Evolutionary conservation across 2,888 invertebrate species (phyloP).

Genomic region (Lamproptera curius): DNA sequence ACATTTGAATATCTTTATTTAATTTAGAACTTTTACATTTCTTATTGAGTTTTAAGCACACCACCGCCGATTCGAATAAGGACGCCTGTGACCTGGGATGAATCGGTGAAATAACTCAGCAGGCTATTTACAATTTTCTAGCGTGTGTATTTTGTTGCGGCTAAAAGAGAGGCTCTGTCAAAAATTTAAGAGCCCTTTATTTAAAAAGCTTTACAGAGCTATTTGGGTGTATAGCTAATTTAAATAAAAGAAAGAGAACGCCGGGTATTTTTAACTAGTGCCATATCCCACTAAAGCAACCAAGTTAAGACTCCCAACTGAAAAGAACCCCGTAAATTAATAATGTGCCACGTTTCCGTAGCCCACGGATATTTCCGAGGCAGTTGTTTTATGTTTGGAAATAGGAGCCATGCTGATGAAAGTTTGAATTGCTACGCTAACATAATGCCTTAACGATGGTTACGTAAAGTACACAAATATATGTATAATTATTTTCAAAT

Average conservation of each 20-base stretch:
- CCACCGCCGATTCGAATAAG: too few relatives aligned
- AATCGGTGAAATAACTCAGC: too few relatives aligned
- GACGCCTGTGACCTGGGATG: too few relatives aligned
- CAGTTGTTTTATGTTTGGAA: slow-evolving; percentile 17
- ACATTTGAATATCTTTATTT: too few relatives aligned
- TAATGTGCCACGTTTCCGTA: slow-evolving; percentile 22
- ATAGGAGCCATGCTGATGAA: slow-evolving; percentile 15
- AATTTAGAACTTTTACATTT: too few relatives aligned
- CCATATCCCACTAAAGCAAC: slow-evolving; percentile 15
- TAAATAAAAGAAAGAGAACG: slow-evolving; percentile 13
- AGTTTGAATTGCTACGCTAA: slow-evolving; percentile 11
- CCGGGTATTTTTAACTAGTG: slow-evolving; percentile 19
- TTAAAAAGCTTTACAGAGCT: neutral
- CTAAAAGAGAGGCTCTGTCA: neutral
- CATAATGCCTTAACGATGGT: neutral
- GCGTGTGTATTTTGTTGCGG: too few relatives aligned
- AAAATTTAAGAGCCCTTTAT: neutral
- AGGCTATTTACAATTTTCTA: too few relatives aligned
- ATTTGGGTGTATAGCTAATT: slow-evolving; percentile 12
- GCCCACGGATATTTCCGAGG: slow-evolving; percentile 11
- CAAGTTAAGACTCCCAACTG: slow-evolving; percentile 16
- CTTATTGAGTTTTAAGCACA: too few relatives aligned
- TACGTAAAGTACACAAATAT: too few relatives aligned
- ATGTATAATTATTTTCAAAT: too few relatives aligned
- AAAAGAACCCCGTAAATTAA: slow-evolving; percentile 21